Base-by-base conservation (phyloP, 2,797 vertebrate genomes). In the Myoxocephalus aenaeus region DNA sequence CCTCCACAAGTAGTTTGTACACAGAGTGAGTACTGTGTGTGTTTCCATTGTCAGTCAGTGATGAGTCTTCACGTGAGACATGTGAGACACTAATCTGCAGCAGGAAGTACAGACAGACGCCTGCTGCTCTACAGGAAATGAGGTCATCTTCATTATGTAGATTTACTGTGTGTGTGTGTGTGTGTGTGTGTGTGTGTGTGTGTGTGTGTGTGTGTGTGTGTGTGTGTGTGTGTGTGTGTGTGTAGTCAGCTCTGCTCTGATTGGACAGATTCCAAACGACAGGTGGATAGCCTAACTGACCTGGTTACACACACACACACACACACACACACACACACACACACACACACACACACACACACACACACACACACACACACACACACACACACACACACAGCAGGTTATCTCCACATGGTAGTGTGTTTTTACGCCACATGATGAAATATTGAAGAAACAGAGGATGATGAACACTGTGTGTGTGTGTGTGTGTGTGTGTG, bases 381-480 rank as follows among this genome's bases (percentile, higher is more conserved):
- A 46, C 59, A 64, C 62, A 68, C 65, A 69, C 59, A 70, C 56
- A 68, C 75, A 76, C 50, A 78, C 78, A 78, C 32, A 86, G 86
- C 86, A 92, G 90, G 91, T 92, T 89, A 90, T 91, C 87, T 89
- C 75, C 77, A 86, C 84, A 89, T 88, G 89, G 87, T 89, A 82
- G 86, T 71, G 86, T 90, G 88, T 88, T 90, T 92, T 90, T 84
- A 87, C 70, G 73, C 88, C 87, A 89, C 84, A 90, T 93, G 91
- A 92, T 92, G 90, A 92, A 93, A 93, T 91, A 92, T 92, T 92
- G 91, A 92, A 92, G 92, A 93, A 92, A 93, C 83, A 84, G 80
- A 80, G 79, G 65, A 58, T 77, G 77, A 87, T 75, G 65, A 87
- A 74, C 58, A 76, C 48, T 63, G 61, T 54, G 27, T 66, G 59